Conservation (phyloP, 1,140 invertebrate species). For the Drosophila pseudoobscura region DNA sequence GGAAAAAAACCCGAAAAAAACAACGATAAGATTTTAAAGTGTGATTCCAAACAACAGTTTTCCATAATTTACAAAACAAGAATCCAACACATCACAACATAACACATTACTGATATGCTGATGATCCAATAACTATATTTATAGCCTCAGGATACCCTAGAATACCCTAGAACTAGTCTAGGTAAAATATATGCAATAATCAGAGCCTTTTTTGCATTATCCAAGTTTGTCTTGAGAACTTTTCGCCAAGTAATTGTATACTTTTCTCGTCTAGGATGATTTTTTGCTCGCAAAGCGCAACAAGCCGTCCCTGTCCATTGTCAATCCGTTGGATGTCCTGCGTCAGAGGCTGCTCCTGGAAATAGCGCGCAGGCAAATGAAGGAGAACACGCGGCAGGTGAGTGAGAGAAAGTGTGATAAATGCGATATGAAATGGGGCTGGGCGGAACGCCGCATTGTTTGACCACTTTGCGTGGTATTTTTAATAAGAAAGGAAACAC, state of each 20-base stretch:
- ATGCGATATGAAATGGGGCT: neutral
- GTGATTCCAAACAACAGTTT: slow-evolving; percentile 19
- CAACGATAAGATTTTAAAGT: slow-evolving; percentile 16
- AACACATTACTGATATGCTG: neutral
- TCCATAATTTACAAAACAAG: slow-evolving; percentile 15
- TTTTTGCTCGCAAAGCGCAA: slow-evolving; percentile 84
- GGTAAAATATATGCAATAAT: no score
- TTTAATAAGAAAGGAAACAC: slow-evolving; percentile 68
- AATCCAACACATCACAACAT: no score
- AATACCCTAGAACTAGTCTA: no score
- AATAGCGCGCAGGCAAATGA: slow-evolving; percentile 89
- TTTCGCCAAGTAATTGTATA: slow-evolving; percentile 26
- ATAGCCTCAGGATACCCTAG: no score
- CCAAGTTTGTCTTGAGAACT: slow-evolving; percentile 18
- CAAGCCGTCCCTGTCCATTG: slow-evolving; percentile 89
- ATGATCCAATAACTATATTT: neutral
- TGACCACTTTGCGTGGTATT: slow-evolving; percentile 58
- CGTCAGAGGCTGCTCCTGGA: slow-evolving; percentile 89
- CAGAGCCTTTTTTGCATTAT: no score
- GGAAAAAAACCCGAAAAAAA: slow-evolving; percentile 28
- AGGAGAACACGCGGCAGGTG: slow-evolving; percentile 86
- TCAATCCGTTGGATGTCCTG: slow-evolving; percentile 90
- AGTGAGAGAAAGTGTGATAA: slow-evolving; percentile 21
- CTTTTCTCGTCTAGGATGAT: slow-evolving; percentile 28
- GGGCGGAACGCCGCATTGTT: neutral